Base-by-base conservation (phyloP, 2,797 vertebrate species). In the Miichthys miiuy region DNA sequence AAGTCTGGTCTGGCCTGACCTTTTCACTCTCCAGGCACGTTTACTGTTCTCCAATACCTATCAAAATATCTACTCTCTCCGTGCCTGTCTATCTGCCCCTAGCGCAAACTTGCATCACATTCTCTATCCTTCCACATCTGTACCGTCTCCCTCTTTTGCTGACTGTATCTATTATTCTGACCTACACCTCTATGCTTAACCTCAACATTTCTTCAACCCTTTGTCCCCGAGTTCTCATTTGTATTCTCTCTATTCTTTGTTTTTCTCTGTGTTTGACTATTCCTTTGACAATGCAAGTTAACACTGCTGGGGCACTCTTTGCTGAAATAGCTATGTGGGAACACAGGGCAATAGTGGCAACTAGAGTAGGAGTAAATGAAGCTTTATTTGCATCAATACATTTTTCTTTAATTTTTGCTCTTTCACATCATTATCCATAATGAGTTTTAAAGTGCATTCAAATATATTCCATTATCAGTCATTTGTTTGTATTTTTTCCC, bases 1-100 rank as follows among this genome's bases (percentile, higher is more conserved):
- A 92, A 86, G 88, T 84, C 75, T 89, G 67, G 83, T 87, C 80
- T 87, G 79, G 71, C 75, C 81, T 94, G 92, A 95, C 92, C 93
- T 94, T 95, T 91, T 92, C 89, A 84, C 74, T 93, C 87, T 84
- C 84, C 46, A 64, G 82, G 85, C 88, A 92, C 65, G 72, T 87
- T 89, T 91, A 78, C 91, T 87, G 91, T 82, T 86, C 84, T 84
- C 84, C 89, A 80, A 89, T 89, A 89, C 78, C 80, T 86, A 88
- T 88, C 88, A 90, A 90, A 88, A 90, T 85, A 88, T 86, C 74
- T 66, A 55, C 68, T 78, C 79, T 72, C 64, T 54, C 57, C 21
- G 68, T 77, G 74, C 70, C 66, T 9, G 2, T 84, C 75, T 88
- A 81, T 80, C 67, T 78, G 75, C 85, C 79, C 66, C 42, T 13